Evolutionary conservation across 2,888 invertebrate genomes (phyloP).

Genomic region (Timandra comae): DNA sequence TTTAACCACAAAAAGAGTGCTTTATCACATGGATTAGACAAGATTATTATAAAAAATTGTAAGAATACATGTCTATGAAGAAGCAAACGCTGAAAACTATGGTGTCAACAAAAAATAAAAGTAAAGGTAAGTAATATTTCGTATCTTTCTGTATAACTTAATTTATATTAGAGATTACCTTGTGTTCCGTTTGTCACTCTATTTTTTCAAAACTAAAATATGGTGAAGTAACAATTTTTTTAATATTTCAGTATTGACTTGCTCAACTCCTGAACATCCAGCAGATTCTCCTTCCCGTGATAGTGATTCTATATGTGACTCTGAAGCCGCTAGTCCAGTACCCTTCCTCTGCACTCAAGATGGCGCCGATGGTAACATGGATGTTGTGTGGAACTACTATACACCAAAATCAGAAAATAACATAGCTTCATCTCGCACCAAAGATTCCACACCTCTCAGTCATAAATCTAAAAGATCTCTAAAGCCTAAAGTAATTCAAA

Average conservation of each 20-base stretch:
- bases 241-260: slow-evolving; percentile 49
- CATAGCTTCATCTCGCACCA: slow-evolving; percentile 30
- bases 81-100: slow-evolving; percentile 35
- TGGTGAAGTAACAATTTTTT: background rate
- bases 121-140: slow-evolving; percentile 32
- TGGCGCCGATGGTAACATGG: slow-evolving; percentile 66
- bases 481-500: slow-evolving; percentile 46
- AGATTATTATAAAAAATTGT: no score
- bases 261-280: slow-evolving; percentile 61
- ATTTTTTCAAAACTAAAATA: no score
- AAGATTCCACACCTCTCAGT: slow-evolving; percentile 61
- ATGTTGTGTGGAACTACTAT: slow-evolving; percentile 72
- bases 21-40: no score
- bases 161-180: no score
- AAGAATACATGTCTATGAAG: no score
- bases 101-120: slow-evolving; percentile 53
- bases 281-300: slow-evolving; percentile 60
- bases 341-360: slow-evolving; percentile 71
- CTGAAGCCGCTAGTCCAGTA: slow-evolving; percentile 64
- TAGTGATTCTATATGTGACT: slow-evolving; percentile 61
- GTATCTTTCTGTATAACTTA: background rate
- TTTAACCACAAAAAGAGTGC: no score
- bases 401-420: slow-evolving; percentile 59
- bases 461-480: slow-evolving; percentile 44
- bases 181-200: no score